Base-by-base conservation (phyloP, 2,113 vertebrate species). In the Gavialis gangeticus region DNA sequence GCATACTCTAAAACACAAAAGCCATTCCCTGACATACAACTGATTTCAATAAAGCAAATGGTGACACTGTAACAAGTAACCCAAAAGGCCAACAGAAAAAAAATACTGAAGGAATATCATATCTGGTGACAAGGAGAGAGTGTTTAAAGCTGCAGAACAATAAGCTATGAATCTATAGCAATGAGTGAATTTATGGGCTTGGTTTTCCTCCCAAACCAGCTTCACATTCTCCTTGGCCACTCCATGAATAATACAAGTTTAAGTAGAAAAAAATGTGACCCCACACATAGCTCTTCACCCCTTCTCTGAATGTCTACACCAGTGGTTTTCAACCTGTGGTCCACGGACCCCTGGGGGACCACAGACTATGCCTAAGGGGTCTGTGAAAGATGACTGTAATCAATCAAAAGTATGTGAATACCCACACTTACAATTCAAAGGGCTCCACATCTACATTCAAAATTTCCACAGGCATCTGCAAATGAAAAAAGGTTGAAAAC, bases 1-100 rank as follows among this genome's bases (percentile, higher is more conserved):
- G 60, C 83, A 85, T 57, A 82, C 94, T 64, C 75, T 89, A 75
- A 79, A 77, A 24, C 69, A 80, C 25, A 30, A 27, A 79, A 86
- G 46, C 89, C 91, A 82, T 19, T 73, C 83, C 64, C 24, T 59
- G 84, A 66, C 0, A 0, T 66, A 87, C 73, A n/a, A 5, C 67
- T 63, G 62, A 91, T 90, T 89, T 85, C 75, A 0, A 0, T 73
- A 67, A 86, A 75, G 92, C 77, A 77, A 12, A 89, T 77, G 59
- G 37, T 56, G 88, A 27, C 28, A 25, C 4, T 54, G 58, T 17
- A 92, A 92, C 24, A 34, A 18, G 34, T 86, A 85, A 81, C 3
- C 85, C 25, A 60, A 77, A 89, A 86, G 37, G 1, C 6, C 57
- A n/a, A 28, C n/a, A 90, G 85, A 79, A 64, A 81, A 81, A 75